phyloP scores from a whole-genome alignment of 2,888 invertebrate species.

The Leptopilina myrica region DNA sequence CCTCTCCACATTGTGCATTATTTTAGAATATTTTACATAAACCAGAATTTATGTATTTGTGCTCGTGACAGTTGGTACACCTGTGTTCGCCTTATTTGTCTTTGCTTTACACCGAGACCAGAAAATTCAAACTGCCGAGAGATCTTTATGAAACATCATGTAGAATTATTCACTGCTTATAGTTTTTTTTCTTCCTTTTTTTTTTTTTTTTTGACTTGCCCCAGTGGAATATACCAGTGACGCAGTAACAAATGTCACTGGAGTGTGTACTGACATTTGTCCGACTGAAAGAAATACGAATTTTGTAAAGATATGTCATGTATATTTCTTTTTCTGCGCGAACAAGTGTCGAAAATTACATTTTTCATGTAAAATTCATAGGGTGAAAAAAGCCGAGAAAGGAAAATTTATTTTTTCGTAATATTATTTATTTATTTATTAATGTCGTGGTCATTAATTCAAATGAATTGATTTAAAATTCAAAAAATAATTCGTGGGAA shows the following conservation, averaged over 20 bases:
- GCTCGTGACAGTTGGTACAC: conserved; percentile 18
- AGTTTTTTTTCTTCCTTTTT: no score
- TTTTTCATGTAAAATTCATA: no score
- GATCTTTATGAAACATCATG: conserved; percentile 29
- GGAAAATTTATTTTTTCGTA: no score
- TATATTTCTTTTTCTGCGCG: neutral
- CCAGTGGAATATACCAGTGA: neutral
- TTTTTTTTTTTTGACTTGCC: conserved; percentile 1
- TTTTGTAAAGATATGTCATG: neutral
- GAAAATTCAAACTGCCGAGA: conserved; percentile 31
- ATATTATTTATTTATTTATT: no score
- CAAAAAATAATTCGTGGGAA: no score
- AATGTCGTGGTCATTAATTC: no score
- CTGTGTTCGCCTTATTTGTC: conserved; percentile 10
- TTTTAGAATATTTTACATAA: conserved; percentile 32
- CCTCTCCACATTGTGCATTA: conserved; percentile 2
- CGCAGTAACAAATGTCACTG: neutral
- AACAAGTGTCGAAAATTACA: no score
- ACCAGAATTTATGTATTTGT: conserved; percentile 27
- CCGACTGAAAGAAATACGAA: neutral
- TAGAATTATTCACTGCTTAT: conserved; percentile 31
- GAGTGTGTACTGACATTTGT: conserved; percentile 18
- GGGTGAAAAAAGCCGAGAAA: no score
- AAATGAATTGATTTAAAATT: no score
- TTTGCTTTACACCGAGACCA: neutral